Evolutionary conservation across 2,113 vertebrate species (phyloP).

Genomic region (Turnix velox): DNA sequence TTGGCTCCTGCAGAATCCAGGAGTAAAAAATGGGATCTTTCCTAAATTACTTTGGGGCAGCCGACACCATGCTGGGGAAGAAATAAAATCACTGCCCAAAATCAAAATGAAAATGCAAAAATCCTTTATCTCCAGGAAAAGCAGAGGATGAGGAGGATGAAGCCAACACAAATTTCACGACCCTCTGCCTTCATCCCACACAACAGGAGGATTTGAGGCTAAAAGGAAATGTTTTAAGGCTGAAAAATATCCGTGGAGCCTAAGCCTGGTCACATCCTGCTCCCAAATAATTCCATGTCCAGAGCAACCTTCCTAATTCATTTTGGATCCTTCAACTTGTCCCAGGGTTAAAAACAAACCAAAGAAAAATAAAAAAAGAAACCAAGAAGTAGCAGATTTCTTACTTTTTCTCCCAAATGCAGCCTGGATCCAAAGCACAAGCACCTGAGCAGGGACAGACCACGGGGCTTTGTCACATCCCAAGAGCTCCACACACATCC

Average conservation of each 20-base stretch:
- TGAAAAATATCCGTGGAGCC: not conserved
- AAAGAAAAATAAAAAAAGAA: not conserved
- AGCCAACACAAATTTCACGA: rapidly evolving
- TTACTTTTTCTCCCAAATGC: slow-evolving; percentile 7
- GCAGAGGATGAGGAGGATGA: rapidly evolving
- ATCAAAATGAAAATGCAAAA: no score
- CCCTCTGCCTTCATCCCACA: not conserved
- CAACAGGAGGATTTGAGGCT: not conserved
- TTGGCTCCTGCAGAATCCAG: not conserved
- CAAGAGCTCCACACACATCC: no score
- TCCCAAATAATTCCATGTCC: slow-evolving; percentile 51
- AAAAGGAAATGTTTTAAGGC: not conserved
- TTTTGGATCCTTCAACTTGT: slow-evolving; percentile 34
- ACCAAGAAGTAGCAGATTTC: not conserved
- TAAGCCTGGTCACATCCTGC: slow-evolving; percentile 22
- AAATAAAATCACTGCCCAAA: not conserved
- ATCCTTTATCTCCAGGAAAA: rapidly evolving
- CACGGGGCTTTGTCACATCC: not conserved
- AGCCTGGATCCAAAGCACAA: not conserved
- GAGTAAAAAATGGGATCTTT: not conserved
- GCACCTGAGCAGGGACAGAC: not conserved
- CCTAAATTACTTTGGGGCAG: not conserved
- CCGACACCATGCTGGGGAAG: not conserved
- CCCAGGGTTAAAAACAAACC: not conserved
- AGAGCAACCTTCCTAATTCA: slow-evolving; percentile 17